These are phyloP conservation scores for Vidua macroura DNA, from an alignment of 2,113 vertebrate species.

Conservation along the genomic window DNA sequence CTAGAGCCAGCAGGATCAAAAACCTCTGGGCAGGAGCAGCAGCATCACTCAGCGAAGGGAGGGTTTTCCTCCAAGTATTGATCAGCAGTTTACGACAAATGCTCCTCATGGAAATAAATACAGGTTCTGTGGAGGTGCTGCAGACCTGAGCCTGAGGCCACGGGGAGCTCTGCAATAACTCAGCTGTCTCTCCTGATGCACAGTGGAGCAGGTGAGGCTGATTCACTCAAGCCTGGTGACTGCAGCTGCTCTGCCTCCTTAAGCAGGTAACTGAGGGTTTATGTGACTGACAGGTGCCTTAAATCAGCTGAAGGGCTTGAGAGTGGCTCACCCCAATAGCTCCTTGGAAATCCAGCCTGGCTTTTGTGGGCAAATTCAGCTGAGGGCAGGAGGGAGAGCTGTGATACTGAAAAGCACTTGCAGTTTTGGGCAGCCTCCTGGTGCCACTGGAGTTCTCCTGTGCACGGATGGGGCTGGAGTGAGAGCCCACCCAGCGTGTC, in stretches of 20 bases:
- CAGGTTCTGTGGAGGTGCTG: background rate
- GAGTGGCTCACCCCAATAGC: background rate
- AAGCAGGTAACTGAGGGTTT: background rate
- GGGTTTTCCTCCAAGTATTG: background rate
- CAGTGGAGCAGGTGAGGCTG: background rate
- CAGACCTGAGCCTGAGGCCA: background rate
- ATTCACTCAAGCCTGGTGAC: background rate
- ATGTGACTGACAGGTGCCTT: background rate
- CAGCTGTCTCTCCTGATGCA: background rate
- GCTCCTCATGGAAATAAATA: background rate
- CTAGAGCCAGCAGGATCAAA: background rate
- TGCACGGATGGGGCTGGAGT: background rate
- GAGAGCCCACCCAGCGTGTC: rapidly evolving
- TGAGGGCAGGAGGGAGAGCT: background rate
- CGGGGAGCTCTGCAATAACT: background rate
- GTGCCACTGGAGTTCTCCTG: background rate
- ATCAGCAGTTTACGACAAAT: background rate
- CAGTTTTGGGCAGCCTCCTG: background rate
- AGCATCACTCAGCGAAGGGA: background rate
- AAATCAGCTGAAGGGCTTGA: background rate
- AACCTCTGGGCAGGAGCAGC: background rate
- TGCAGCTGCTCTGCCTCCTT: background rate
- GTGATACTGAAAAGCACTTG: background rate
- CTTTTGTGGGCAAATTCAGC: background rate
- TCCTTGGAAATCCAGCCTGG: background rate